Evolutionary conservation across 1,140 invertebrate genomes (phyloP), one percentile per base, ranked within the genome.

Genomic region (Trypoxylus dichotomus): DNA sequence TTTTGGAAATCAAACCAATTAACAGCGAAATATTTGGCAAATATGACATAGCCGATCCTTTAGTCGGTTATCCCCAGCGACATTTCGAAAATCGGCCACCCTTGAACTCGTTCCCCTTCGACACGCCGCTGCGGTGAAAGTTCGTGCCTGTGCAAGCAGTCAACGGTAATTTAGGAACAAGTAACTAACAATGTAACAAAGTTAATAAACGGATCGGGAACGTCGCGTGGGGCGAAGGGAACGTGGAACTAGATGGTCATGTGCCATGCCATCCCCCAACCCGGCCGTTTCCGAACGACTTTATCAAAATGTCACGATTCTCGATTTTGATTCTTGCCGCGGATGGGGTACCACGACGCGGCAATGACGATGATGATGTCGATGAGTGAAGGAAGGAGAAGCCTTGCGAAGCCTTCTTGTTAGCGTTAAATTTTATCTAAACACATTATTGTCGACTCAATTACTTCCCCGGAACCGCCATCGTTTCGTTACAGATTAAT

Each of bases 141-240:
- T 79, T 76, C 78, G 78, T 79, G 78, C 78, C 75, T 58, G 5
- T 42, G 78, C 60, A 54, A 73, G 71, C 58, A 24, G 68, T 75
- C 78, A 27, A 29, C 76, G 79, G 58, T 76, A 79, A 79, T 79
- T 79, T 78, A 15, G 54, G 73, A 79, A 73, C 77, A 78, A 79
- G 72, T 79, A 77, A 79, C 76, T 79, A 79, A 79, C 79, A 74
- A 79, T 77, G 73, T 79, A 79, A 79, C 79, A 79, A 79, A 79
- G 79, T 78, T 78, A 79, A 79, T 79, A 78, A 74, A 74, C 72
- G 29, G 25, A 29, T 71, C 11, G 13, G 25, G 63, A 71, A 21
- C 25, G n/a, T 27, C n/a, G 3, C 25, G 24, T 15, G 24, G 72
- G 32, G 37, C 25, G 27, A 21, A 13, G n/a, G 60, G 60, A 7